Evolutionary conservation across 1,140 invertebrate species (phyloP).

Genomic region (Atta cephalotes): DNA sequence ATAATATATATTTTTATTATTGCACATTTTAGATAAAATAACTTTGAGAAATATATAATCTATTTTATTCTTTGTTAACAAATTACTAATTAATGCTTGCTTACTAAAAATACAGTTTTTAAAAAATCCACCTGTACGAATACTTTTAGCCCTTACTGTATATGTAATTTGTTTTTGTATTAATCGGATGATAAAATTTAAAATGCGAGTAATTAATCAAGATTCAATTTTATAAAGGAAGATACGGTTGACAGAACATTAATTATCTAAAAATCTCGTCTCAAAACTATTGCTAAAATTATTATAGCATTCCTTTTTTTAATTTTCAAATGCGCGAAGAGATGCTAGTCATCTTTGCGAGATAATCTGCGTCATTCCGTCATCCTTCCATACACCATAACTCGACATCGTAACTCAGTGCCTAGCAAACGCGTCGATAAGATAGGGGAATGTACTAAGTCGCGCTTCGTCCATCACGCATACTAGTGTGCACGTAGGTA

Average conservation of each 20-base stretch:
- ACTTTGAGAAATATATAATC: no score
- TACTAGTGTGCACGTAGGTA: neutral
- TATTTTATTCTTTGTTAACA: no score
- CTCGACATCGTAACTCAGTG: constrained; percentile 33
- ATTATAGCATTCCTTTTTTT: neutral
- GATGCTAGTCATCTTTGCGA: constrained; percentile 19
- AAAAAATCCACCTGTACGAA: no score
- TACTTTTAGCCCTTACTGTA: no score
- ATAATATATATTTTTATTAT: no score
- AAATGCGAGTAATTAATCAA: neutral
- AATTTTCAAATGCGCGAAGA: neutral
- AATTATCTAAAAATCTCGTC: neutral
- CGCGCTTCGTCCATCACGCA: constrained; percentile 40
- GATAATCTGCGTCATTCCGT: constrained; percentile 40
- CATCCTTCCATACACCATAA: constrained; percentile 15
- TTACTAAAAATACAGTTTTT: no score
- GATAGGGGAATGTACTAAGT: constrained; percentile 12
- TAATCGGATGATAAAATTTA: neutral
- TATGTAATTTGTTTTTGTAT: neutral
- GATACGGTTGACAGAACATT: neutral
- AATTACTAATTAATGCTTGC: no score
- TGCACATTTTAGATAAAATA: no score
- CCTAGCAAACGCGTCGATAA: constrained; percentile 44
- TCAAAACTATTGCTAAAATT: neutral
- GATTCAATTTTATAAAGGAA: neutral